Base-by-base conservation (phyloP, 2,888 invertebrate species). In the Autographa gamma region DNA sequence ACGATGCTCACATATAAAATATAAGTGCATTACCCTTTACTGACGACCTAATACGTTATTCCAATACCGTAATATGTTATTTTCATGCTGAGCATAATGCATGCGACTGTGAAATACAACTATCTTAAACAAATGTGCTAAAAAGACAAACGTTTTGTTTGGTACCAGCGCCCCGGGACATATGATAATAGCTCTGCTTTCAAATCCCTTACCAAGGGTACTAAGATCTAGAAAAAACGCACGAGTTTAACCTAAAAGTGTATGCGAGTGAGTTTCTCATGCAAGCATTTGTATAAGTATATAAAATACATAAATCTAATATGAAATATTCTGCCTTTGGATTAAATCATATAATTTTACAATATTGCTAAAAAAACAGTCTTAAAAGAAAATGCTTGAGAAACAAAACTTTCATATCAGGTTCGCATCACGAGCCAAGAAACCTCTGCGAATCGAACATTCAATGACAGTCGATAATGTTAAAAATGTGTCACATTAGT, bases 61-160 rank as follows among this genome's bases (percentile, higher is more conserved):
- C 52, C 73, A 74, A 79, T 80, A 60, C 65, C 75, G 74, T 66
- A 62, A 69, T 80, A 76, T 48, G 38, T 78, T 76, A 82, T 79
- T 75, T 77, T 79, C 75, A 79, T 79, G 74, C 63, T 73, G 81
- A 87, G 84, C 86, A 86, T 91, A 92, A 93, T 92, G 90, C 89
- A 90, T 87, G 89, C 89, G 89, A 86, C 91, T 89, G 89, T 92
- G 92, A 93, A 93, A 93, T 92, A 93, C 92, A 92, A 92, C 90
- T 91, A 93, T 92, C 91, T 93, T 91, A 92, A 91, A 95, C 93
- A 95, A 95, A 95, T 95, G 95, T 92, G 95, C 92, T 94, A 95
- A 95, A 95, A 95, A 95, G 95, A 95, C 94, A 93, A 95, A 95
- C 94, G 94, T 90, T 93, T 91, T 91, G 93, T 92, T 83, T 91